Percentiles rank a stretch among this genome's conserved stretches.
These are phyloP conservation scores for Agrotis puta DNA, from an alignment of 2,888 invertebrate genomes.

Conservation along the genomic window DNA sequence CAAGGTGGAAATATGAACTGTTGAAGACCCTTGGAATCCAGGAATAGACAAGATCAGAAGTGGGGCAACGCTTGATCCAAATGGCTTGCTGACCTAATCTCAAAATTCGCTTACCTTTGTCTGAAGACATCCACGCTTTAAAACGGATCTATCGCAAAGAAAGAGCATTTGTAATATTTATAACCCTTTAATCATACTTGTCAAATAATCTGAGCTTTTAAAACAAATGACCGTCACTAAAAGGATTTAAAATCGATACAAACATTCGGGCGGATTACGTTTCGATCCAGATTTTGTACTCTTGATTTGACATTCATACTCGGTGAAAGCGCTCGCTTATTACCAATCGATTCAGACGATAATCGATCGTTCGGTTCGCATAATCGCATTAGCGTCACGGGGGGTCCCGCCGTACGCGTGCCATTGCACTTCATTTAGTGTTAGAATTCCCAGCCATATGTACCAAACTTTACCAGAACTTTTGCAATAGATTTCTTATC, in stretches of 20 bases:
- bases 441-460: slow-evolving; percentile 55
- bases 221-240: slow-evolving; percentile 81
- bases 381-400: slow-evolving; percentile 86
- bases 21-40: too few species aligned
- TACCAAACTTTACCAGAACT: slow-evolving; percentile 35
- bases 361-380: slow-evolving; percentile 81
- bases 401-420: slow-evolving; percentile 77
- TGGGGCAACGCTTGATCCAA: too few species aligned
- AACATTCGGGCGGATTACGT: slow-evolving; percentile 76
- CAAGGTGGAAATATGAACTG: too few species aligned
- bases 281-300: slow-evolving; percentile 80
- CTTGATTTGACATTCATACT: slow-evolving; percentile 85
- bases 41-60: too few species aligned
- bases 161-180: slow-evolving; percentile 33
- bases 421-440: slow-evolving; percentile 64
- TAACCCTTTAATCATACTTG: slow-evolving; percentile 57
- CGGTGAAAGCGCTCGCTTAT: slow-evolving; percentile 87
- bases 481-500: slow-evolving; percentile 59
- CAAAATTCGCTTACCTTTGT: too few species aligned
- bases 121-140: neutral
- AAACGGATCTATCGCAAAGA: slow-evolving; percentile 1
- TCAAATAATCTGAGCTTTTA: slow-evolving; percentile 59
- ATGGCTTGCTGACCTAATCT: too few species aligned
- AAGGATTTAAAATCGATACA: slow-evolving; percentile 80
- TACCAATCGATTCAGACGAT: slow-evolving; percentile 78